Evolutionary conservation across 2,888 invertebrate genomes (phyloP).

Genomic region (Lasioglossum leucozonium): DNA sequence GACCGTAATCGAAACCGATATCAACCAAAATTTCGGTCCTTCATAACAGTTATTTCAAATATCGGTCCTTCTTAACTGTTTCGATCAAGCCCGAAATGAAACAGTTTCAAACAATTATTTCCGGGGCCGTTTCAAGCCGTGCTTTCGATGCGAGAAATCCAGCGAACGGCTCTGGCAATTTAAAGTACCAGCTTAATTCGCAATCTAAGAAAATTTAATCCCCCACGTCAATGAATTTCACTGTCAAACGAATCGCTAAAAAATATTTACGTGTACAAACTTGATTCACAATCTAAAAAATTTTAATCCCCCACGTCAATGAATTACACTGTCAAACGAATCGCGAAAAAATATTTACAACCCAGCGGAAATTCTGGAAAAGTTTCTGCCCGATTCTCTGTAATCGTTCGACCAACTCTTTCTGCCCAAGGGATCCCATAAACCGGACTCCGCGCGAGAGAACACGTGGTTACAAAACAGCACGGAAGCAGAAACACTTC

Average conservation of each 20-base stretch:
- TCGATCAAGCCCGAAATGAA: no score
- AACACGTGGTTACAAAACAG: neutral
- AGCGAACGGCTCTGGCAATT: neutral
- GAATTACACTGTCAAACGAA: neutral
- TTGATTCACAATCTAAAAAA: neutral
- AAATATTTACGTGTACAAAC: no score
- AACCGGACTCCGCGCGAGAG: neutral
- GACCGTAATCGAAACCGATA: no score
- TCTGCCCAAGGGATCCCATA: neutral
- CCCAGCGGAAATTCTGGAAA: no score
- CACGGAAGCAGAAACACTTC: neutral
- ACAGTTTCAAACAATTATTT: no score
- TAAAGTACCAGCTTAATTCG: neutral
- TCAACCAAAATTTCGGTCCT: no score
- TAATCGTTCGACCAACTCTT: neutral
- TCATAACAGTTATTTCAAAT: no score
- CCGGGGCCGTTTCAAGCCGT: no score
- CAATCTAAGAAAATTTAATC: no score
- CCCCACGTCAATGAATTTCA: no score
- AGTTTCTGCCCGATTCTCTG: neutral
- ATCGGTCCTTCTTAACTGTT: no score
- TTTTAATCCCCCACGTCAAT: neutral
- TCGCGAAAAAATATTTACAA: neutral
- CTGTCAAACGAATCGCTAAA: no score
- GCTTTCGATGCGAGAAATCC: neutral